Evolutionary conservation across 2,888 invertebrate species (phyloP), one percentile per base, ranked within the genome.

Genomic region (Blastobasis lacticolella): DNA sequence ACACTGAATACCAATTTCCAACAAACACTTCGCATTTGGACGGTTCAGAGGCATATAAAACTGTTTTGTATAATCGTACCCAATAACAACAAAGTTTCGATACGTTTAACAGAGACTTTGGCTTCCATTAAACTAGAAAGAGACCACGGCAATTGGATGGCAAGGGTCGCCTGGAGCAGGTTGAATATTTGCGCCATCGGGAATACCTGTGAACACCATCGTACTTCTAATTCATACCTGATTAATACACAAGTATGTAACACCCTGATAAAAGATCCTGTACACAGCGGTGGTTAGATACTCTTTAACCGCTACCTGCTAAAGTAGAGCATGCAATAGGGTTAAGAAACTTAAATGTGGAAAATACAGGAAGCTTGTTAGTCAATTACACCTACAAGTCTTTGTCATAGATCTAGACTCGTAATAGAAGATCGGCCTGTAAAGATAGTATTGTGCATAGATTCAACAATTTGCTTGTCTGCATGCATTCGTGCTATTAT

Each of bases 111-210:
- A 10, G 93, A 91, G 37, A 90, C 85, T 53, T 84, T 73, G 6
- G 90, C 81, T 74, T 93, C 93, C 53, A 92, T 90, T 23, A 83
- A 71, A 54, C 83, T 68, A 6, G 89, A 73, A 48, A 93, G 72
- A 45, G 84, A 90, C 66, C 75, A 66, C 52, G 90, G 92, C 69
- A 90, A 83, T 61, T 81, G 76, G 61, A 90, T 87, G 52, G 91
- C 89, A 76, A 92, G 77, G 38, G 90, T 70, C 42, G 85, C 68
- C 80, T 93, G 94, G 41, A 94, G 88, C n/a, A 91, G 90, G 80
- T 94, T 94, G 74, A 91, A 93, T 76, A 93, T 92, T 75, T 93
- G 92, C 5, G 94, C 93, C 79, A 93, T 87, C 51, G 94, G 92
- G 81, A 94, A 94, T 45, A 92, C 94, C 79, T 85, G 84, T 64